phyloP scores from a whole-genome alignment of 1,140 invertebrate species.

The Microplitis demolitor region DNA sequence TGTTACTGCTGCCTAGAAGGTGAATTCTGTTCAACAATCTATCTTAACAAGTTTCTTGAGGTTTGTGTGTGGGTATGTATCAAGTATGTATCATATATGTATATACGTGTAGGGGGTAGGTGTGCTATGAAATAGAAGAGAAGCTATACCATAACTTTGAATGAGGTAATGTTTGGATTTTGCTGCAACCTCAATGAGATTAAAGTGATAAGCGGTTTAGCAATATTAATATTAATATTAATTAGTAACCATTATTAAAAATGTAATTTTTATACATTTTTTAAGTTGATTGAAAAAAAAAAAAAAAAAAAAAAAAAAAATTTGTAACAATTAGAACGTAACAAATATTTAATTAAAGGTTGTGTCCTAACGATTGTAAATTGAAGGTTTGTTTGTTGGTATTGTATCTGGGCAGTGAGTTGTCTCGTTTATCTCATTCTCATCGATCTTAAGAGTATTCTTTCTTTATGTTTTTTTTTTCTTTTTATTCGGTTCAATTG shows the following conservation, averaged over 20 bases:
- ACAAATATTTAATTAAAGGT: constrained; percentile 8
- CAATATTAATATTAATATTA: too few species aligned
- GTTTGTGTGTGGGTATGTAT: not conserved
- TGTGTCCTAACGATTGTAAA: not conserved
- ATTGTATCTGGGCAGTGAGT: not conserved
- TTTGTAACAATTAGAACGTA: not conserved
- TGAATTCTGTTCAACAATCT: not conserved
- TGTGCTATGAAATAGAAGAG: not conserved
- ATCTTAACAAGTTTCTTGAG: constrained; percentile 3
- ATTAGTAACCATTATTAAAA: too few species aligned
- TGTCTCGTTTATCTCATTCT: not conserved
- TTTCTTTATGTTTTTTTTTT: not conserved
- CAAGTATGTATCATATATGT: too few species aligned
- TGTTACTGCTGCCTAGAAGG: not conserved
- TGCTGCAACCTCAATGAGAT: not conserved
- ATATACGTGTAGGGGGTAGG: too few species aligned
- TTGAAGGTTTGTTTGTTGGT: not conserved
- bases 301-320: not conserved
- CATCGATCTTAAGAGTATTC: not conserved
- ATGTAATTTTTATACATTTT: too few species aligned
- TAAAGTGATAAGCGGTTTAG: too few species aligned
- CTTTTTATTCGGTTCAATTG: not conserved
- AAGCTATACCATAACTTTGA: not conserved
- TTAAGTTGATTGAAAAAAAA: too few species aligned
- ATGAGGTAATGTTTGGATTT: not conserved